Percentiles rank a stretch among this genome's conserved stretches.
phyloP scores from a whole-genome alignment of 2,797 vertebrate species.

The Leuciscus waleckii region DNA sequence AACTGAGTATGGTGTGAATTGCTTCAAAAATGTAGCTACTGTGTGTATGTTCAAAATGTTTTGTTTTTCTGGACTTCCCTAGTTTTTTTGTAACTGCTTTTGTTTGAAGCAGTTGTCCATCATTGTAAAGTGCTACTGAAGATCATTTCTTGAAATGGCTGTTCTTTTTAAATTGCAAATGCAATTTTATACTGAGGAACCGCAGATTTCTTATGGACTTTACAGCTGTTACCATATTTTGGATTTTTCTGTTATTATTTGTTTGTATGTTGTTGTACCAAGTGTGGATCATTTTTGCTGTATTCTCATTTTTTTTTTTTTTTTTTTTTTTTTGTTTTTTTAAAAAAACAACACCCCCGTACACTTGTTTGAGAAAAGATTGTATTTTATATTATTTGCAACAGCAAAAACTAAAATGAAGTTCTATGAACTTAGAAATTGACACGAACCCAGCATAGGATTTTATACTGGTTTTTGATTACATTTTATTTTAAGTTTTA shows the following conservation, averaged over 20 bases:
- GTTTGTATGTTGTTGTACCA: constrained; percentile 2
- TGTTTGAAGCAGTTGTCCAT: not conserved
- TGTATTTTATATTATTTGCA: constrained; percentile 53
- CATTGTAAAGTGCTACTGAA: constrained; percentile 13
- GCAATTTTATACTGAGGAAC: constrained; percentile 27
- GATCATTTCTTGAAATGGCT: constrained; percentile 10
- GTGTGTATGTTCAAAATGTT: constrained; percentile 41
- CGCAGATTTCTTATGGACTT: constrained; percentile 15
- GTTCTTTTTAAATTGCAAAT: constrained; percentile 40
- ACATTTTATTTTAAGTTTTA: constrained; percentile 2
- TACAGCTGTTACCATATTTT: constrained; percentile 15
- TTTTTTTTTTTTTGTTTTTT: not conserved
- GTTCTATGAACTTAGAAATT: constrained; percentile 54
- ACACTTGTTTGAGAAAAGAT: constrained; percentile 22
- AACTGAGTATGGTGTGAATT: constrained; percentile 14
- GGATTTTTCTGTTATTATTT: not conserved
- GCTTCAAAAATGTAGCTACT: constrained; percentile 33
- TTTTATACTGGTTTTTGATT: constrained; percentile 40
- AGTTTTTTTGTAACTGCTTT: constrained; percentile 6
- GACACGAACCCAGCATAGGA: constrained; percentile 8
- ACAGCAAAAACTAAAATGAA: constrained; percentile 41
- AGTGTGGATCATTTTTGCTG: constrained; percentile 13
- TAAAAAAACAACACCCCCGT: too few species aligned
- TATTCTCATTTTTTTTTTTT: constrained; percentile 20
- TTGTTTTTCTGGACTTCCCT: constrained; percentile 32